Base-by-base conservation (phyloP, 2,797 vertebrate species). In the Sebastes minor region DNA sequence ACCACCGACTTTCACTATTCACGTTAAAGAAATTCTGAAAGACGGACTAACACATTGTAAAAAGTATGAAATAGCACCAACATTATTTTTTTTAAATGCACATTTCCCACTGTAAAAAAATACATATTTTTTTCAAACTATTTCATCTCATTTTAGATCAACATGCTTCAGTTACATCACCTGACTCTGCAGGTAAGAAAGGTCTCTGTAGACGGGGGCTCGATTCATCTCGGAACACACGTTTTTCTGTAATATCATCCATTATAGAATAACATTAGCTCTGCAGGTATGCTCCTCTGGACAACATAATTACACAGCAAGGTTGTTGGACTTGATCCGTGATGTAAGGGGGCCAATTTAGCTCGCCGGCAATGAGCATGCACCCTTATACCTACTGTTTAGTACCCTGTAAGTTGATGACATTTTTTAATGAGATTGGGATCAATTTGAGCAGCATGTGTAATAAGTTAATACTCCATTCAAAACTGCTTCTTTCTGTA, bases 351-450 rank as follows among this genome's bases (percentile, higher is more conserved):
- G 69, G 23, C 5, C 57, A 66, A 73, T 69, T 75, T 32, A 20
- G 20, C 57, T 55, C 12, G 0, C 56, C 28, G 4, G n/a, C 74
- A 49, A 35, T 11, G 27, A 65, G 66, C 18, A 12, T 38, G 10
- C 52, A 46, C 28, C 28, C 20, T 5, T 49, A 27, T 28, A 60
- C 73, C 82, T 80, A 30, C 67, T 83, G 82, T 27, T 27, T 12
- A 63, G 11, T 46, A 18, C 53, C 61, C 35, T 68, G 76, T 62
- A 49, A 67, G 22, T 13, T 74, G 68, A 88, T 84, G 70, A 81
- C 71, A 82, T 38, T 76, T 86, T 86, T 74, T 87, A 82, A 90
- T 81, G 67, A 80, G 56, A 75, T 59, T 61, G n/a, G 66, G 75
- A 81, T 71, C 81, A 69, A 80, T 81, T 64, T 60, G 70, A 84